These are phyloP conservation scores for Molossus molossus DNA, from an alignment of 2,797 vertebrate genomes.

Conservation along the genomic window DNA sequence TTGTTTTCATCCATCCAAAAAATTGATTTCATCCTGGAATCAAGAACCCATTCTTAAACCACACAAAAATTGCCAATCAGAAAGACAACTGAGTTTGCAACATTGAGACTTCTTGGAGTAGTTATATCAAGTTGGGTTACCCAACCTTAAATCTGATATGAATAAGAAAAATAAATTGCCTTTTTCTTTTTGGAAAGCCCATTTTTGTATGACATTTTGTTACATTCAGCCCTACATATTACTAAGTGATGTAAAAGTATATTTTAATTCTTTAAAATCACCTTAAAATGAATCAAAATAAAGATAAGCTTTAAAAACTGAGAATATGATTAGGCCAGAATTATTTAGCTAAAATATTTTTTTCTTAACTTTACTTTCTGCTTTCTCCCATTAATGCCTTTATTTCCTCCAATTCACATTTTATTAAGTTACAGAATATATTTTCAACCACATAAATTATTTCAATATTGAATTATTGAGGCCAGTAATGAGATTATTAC, in stretches of 20 bases:
- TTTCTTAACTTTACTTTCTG: background rate
- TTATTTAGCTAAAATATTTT: constrained; percentile 8
- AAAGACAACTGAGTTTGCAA: background rate
- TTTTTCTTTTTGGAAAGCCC: background rate
- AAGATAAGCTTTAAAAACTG: background rate
- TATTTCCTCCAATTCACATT: background rate
- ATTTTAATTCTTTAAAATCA: constrained; percentile 13
- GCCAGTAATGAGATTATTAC: background rate
- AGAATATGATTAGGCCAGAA: constrained; percentile 20
- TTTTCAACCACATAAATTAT: background rate
- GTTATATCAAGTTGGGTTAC: background rate
- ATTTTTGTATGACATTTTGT: background rate
- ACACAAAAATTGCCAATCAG: background rate
- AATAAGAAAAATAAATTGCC: background rate
- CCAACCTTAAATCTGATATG: background rate
- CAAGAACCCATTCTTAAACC: background rate
- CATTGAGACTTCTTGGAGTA: background rate
- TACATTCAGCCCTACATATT: background rate
- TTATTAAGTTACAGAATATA: background rate
- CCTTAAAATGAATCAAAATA: constrained; percentile 12
- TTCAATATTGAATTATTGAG: background rate
- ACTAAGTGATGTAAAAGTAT: background rate
- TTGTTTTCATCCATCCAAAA: background rate
- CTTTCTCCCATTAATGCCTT: background rate
- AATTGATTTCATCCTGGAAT: background rate